phyloP scores from a whole-genome alignment of 2,113 vertebrate species.

The Eurypyga helias region DNA sequence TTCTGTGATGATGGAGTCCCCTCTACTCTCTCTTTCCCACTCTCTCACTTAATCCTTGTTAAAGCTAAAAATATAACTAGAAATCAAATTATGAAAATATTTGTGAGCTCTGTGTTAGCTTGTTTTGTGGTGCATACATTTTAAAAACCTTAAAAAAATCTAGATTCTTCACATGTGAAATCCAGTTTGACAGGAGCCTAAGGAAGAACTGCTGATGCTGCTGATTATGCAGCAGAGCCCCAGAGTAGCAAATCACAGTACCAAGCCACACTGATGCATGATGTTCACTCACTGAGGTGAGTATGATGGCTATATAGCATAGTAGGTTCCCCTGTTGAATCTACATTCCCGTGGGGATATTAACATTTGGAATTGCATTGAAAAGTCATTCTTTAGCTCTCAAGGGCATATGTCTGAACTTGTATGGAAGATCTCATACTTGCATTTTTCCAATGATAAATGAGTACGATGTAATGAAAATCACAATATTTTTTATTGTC shows the following conservation, averaged over 20 bases:
- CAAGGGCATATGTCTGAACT: conserved; percentile 67
- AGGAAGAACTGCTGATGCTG: not conserved
- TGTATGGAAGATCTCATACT: conserved; percentile 53
- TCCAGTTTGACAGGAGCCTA: not conserved
- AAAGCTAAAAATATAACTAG: not conserved
- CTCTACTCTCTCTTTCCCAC: not conserved
- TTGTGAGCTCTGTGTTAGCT: not conserved
- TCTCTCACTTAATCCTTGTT: not conserved
- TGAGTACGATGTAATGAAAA: conserved; percentile 59
- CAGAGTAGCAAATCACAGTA: conserved; percentile 42
- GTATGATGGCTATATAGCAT: conserved; percentile 32
- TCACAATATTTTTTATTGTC: conserved; percentile 54
- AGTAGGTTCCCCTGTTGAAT: conserved; percentile 35
- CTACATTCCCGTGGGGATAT: conserved; percentile 52
- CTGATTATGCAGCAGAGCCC: not conserved
- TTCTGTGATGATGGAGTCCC: not conserved
- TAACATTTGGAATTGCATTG: conserved; percentile 60
- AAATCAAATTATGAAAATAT: not conserved
- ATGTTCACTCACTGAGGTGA: conserved; percentile 55
- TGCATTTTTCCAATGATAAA: conserved; percentile 40
- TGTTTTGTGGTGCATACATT: not conserved
- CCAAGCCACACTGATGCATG: conserved; percentile 47
- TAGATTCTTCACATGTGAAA: not conserved
- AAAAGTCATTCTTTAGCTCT: conserved; percentile 60
- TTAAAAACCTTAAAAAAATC: not conserved